These are phyloP conservation scores for Rotaria magnacalcarata DNA, from an alignment of 2,888 invertebrate species.

Conservation along the genomic window DNA sequence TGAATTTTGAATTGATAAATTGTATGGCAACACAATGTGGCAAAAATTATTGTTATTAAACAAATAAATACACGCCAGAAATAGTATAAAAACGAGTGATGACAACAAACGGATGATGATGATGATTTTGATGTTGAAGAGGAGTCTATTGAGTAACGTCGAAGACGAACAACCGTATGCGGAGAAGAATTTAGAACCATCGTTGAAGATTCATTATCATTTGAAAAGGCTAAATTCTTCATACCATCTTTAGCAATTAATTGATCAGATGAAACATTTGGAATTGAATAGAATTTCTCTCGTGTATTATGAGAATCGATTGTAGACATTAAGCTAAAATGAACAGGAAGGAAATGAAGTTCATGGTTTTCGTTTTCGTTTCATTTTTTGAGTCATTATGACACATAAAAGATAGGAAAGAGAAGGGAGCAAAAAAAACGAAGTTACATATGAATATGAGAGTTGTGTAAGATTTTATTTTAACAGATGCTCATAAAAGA, in stretches of 20 bases:
- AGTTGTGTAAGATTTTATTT: slow-evolving; percentile 9
- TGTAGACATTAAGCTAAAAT: slow-evolving; percentile 11
- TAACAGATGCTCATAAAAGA: slow-evolving; percentile 20
- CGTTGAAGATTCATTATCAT: not conserved
- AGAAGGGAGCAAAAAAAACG: not conserved
- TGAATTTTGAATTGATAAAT: slow-evolving; percentile 5
- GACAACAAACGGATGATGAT: not conserved
- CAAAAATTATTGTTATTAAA: not conserved
- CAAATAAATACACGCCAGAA: not conserved
- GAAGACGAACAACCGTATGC: not conserved
- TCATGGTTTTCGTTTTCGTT: not conserved
- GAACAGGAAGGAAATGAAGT: slow-evolving; percentile 21
- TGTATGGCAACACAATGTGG: not conserved
- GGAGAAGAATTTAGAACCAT: not conserved
- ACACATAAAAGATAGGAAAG: no score
- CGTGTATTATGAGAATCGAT: not conserved
- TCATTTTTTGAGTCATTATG: not conserved
- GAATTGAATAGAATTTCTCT: slow-evolving; percentile 24
- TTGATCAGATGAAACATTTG: slow-evolving; percentile 15
- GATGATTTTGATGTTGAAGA: not conserved
- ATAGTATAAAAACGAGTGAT: not conserved
- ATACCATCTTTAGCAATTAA: not conserved
- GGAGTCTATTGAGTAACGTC: not conserved
- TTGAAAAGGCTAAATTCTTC: not conserved
- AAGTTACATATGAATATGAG: not conserved